phyloP scores from a whole-genome alignment of 2,888 invertebrate species.

The Linnaemya vulpina region DNA sequence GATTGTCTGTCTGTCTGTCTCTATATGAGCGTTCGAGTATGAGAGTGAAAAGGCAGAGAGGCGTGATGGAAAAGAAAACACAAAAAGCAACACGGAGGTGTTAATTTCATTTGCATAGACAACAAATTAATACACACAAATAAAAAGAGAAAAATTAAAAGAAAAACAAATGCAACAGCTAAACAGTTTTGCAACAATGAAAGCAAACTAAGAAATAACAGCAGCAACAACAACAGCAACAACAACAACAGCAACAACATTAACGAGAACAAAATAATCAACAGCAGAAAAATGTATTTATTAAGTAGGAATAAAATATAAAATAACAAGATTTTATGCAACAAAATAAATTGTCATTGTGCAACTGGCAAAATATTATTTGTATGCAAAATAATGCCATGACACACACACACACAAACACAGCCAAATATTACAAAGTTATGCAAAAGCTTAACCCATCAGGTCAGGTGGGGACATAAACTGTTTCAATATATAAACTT shows the following conservation, averaged over 20 bases:
- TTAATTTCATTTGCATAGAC: constrained; percentile 71
- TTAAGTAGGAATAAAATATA: constrained; percentile 30
- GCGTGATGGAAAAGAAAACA: constrained; percentile 9
- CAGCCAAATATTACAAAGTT: neutral
- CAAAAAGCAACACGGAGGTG: constrained; percentile 56
- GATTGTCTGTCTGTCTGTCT: neutral
- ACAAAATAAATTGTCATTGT: constrained; percentile 66
- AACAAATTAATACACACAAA: constrained; percentile 67
- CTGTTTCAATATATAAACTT: no score
- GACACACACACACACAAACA: neutral
- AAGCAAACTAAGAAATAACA: neutral
- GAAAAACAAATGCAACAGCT: constrained; percentile 26
- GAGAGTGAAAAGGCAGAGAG: constrained; percentile 12
- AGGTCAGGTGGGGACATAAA: no score
- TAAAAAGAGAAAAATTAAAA: no score
- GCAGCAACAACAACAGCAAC: neutral
- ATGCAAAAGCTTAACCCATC: neutral
- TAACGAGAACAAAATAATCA: neutral
- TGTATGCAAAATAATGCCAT: constrained; percentile 59
- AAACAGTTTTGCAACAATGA: constrained; percentile 13
- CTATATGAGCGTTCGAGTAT: neutral
- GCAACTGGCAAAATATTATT: constrained; percentile 47
- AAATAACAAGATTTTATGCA: constrained; percentile 60
- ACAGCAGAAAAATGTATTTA: constrained; percentile 1
- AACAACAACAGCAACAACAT: neutral